Percentiles rank a stretch among this genome's conserved stretches.
Evolutionary conservation across 2,797 vertebrate genomes (phyloP).

Genomic region (Pelochelys cantorii): DNA sequence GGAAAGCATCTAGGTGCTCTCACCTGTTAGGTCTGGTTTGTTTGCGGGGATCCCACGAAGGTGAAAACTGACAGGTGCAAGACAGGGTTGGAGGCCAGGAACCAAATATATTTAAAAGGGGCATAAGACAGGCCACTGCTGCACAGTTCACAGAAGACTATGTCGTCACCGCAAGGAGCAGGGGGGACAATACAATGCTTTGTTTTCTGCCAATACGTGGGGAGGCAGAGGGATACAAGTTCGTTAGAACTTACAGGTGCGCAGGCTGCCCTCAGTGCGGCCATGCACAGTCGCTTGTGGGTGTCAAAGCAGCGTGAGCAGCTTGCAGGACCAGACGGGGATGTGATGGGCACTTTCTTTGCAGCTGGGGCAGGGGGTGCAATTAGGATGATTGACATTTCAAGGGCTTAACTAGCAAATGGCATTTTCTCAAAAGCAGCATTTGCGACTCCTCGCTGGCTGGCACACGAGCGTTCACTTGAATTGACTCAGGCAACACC

Average conservation of each 20-base stretch:
- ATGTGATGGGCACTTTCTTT: slow-evolving; percentile 1
- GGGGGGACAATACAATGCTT: neutral
- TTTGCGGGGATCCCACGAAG: neutral
- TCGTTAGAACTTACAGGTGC: neutral
- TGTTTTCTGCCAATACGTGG: neutral
- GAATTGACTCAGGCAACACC: rapidly evolving
- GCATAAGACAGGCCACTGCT: slow-evolving; percentile 14
- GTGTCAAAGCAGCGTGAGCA: slow-evolving; percentile 1
- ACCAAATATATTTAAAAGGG: neutral
- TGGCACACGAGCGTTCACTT: neutral
- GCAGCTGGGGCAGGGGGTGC: slow-evolving; percentile 5
- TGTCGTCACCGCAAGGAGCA: neutral
- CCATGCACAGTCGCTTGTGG: neutral
- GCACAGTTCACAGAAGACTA: slow-evolving; percentile 22
- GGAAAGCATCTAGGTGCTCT: slow-evolving; percentile 34
- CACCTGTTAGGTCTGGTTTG: neutral
- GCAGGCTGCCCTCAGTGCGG: neutral
- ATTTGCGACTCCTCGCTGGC: neutral
- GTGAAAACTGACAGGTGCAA: neutral
- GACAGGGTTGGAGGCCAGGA: neutral
- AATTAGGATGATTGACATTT: slow-evolving; percentile 30
- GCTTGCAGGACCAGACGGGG: neutral
- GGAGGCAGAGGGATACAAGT: neutral
- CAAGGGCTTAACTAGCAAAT: slow-evolving; percentile 33
- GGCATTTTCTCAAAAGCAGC: slow-evolving; percentile 42